Base-by-base conservation (phyloP, 2,888 invertebrate species). In the Orthosia incerta region DNA sequence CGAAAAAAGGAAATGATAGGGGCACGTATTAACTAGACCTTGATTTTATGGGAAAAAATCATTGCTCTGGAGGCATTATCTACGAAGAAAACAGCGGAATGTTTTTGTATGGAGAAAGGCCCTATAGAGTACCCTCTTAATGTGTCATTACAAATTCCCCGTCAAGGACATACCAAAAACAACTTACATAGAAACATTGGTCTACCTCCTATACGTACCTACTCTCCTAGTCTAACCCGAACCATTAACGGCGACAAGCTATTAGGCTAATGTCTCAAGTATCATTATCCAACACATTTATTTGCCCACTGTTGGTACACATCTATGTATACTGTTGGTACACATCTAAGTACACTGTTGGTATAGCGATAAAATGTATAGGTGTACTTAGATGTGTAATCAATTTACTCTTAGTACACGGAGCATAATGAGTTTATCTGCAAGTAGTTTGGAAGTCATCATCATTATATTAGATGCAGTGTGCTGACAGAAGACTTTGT, bases 231-330 rank as follows among this genome's bases (percentile, higher is more conserved):
- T 16, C 5, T 11, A 56, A 16, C 53, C 20, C 26, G 0, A 50
- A 26, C 71, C 66, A 70, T 79, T 82, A 69, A 66, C 13, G 50
- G 57, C 39, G 62, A 70, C 79, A 71, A 71, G 23, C 65, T 53
- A 66, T 71, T 26, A 63, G 13, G 39, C 23, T 69, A 82, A 81
- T 79, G 75, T 23, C 79, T 71, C 15, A 55, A 81, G 73, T 60
- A 63, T 66, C 65, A 82, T 81, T 82, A 74, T 48, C 61, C 61
- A n/a, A 61, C 59, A 67, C 70, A 78, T 81, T 74, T 65, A 71
- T 39, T 51, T 46, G 39, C 76, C 71, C 56, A 31, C 50, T 53
- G 64, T 74, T 74, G 45, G 79, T 61, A 26, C 0, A 20, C 13
- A 16, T 50, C 4, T 23, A 64, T 16, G 39, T 20, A 20, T 7